Percentiles rank a stretch among this genome's conserved stretches.
These are phyloP conservation scores for Melanotaenia trifasciata DNA, from an alignment of 2,797 vertebrate genomes.

Conservation along the genomic window DNA sequence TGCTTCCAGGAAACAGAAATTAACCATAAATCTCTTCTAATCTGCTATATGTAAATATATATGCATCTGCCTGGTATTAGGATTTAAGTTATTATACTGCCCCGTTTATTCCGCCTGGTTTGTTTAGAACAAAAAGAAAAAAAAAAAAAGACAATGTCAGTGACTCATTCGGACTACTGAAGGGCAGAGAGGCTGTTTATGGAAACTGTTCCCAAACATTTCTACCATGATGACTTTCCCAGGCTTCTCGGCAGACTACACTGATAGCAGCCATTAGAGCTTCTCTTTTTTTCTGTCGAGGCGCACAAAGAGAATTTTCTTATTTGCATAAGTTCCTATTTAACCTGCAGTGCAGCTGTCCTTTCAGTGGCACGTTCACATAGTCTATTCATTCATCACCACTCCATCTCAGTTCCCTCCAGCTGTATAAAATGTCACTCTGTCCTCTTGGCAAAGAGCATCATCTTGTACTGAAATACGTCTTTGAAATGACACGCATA, in stretches of 20 bases:
- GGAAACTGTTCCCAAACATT: slow-evolving; percentile 49
- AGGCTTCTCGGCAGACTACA: slow-evolving; percentile 2
- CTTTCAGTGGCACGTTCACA: slow-evolving; percentile 19
- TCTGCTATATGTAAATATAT: background rate
- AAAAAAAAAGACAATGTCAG: background rate
- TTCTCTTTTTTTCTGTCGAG: slow-evolving; percentile 10
- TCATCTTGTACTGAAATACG: background rate
- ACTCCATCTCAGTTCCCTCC: background rate
- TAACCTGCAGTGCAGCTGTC: background rate
- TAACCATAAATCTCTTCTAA: background rate
- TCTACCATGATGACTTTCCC: background rate
- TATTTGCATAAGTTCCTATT: background rate
- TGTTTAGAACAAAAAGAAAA: background rate
- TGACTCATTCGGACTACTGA: slow-evolving; percentile 17
- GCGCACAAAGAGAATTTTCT: slow-evolving; percentile 3
- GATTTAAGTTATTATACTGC: background rate
- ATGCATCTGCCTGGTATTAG: background rate
- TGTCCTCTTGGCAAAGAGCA: background rate
- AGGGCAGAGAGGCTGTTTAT: slow-evolving; percentile 40
- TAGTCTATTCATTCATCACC: background rate
- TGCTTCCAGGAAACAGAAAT: background rate
- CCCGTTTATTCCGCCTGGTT: background rate
- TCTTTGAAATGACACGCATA: slow-evolving; percentile 20
- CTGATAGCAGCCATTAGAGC: slow-evolving; percentile 1
- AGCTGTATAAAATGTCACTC: background rate